Percentiles rank a stretch among this genome's conserved stretches.
Evolutionary conservation across 2,888 invertebrate species (phyloP).

Genomic region (Rotaria sp.): DNA sequence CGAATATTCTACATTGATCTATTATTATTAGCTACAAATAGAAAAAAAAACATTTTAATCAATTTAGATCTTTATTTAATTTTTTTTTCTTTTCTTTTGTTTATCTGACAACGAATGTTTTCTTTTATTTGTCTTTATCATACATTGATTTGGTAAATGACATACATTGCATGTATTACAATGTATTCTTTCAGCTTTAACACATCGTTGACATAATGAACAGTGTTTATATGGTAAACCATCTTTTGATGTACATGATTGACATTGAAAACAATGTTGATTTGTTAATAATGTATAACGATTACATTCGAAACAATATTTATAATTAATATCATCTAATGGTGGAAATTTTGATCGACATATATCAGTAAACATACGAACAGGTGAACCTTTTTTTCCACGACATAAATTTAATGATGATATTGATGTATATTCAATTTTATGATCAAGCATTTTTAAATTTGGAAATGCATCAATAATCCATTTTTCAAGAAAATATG

Average conservation of each 20-base stretch:
- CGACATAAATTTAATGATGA: neutral
- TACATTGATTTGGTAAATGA: constrained; percentile 32
- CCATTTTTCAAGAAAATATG: constrained; percentile 40
- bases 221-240: constrained; percentile 39
- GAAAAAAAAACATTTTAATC: too few relatives aligned
- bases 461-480: constrained; percentile 28
- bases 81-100: neutral
- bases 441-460: constrained; percentile 37
- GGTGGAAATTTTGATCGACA: neutral
- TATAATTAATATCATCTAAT: constrained; percentile 16
- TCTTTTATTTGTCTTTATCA: neutral
- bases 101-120: neutral
- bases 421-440: constrained; percentile 13
- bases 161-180: constrained; percentile 35
- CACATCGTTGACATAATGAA: constrained; percentile 32
- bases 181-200: constrained; percentile 33
- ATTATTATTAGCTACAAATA: too few relatives aligned
- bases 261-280: constrained; percentile 35
- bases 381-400: constrained; percentile 32
- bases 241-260: constrained; percentile 38
- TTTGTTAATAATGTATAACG: constrained; percentile 37
- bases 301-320: constrained; percentile 36
- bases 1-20: too few relatives aligned
- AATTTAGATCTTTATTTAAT: neutral
- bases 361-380: constrained; percentile 38